Conservation (phyloP, 1,140 invertebrate genomes). For the Apis florea region DNA sequence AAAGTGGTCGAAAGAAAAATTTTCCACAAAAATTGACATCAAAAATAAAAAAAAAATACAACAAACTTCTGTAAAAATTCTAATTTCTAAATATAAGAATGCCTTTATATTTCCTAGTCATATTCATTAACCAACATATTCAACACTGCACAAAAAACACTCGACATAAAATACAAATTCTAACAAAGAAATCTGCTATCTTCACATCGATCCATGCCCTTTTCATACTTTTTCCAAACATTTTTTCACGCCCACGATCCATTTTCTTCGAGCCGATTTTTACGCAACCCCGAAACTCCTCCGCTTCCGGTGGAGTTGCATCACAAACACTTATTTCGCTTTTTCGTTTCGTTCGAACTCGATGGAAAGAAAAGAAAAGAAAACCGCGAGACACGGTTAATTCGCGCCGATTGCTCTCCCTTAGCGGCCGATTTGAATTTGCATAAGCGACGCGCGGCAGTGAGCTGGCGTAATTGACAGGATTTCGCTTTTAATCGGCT, state of each 20-base stretch:
- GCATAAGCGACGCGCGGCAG: constrained; percentile 35
- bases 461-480: constrained; percentile 38
- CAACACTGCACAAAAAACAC: too few species aligned
- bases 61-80: too few species aligned
- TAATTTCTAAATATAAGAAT: too few species aligned
- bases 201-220: not conserved
- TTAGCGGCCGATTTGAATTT: constrained; percentile 33
- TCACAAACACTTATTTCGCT: constrained; percentile 26
- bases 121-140: too few species aligned
- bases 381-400: constrained; percentile 28
- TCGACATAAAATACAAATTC: too few species aligned
- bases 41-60: too few species aligned
- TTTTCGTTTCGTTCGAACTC: constrained; percentile 19
- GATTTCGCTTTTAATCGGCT: constrained; percentile 21
- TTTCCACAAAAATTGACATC: too few species aligned
- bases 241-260: not conserved
- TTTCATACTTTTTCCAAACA: not conserved
- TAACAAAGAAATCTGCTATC: too few species aligned
- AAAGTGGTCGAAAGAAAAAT: too few species aligned
- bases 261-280: not conserved
- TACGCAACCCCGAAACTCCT: not conserved
- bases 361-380: too few species aligned
- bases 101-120: too few species aligned
- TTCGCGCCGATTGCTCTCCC: constrained; percentile 41
- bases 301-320: not conserved